A percentile compares a stretch with the other conserved stretches of the same genome.
Evolutionary conservation across 2,113 vertebrate genomes (phyloP).

Genomic region (Phocoena phocoena): DNA sequence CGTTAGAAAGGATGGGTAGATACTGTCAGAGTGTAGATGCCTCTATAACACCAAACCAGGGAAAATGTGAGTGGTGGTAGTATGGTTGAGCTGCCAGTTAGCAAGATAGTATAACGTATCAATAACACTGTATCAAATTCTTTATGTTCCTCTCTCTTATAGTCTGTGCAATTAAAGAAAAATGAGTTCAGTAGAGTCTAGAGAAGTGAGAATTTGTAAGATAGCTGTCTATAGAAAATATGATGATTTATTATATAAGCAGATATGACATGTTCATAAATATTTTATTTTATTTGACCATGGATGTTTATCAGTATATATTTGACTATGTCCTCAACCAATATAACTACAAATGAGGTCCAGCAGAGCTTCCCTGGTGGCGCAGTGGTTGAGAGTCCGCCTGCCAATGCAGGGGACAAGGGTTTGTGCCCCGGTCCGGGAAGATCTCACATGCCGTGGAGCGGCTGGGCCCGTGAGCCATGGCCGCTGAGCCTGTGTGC

Average conservation of each 20-base stretch:
- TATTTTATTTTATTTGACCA: conserved; percentile 1
- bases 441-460: too few species aligned
- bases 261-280: neutral
- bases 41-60: neutral
- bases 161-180: neutral
- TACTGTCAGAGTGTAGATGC: neutral
- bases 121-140: neutral
- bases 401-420: too few species aligned
- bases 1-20: neutral
- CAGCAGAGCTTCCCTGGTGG: neutral
- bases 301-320: neutral
- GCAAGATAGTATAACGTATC: neutral
- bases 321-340: neutral
- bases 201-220: neutral
- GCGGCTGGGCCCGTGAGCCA: too few species aligned
- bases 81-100: neutral
- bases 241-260: neutral
- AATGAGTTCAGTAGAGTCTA: neutral
- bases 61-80: neutral
- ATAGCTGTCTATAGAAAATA: neutral
- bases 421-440: too few species aligned
- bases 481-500: too few species aligned
- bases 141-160: neutral
- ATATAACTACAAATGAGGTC: neutral
- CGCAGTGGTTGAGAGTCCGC: too few species aligned